These are phyloP conservation scores for Branchinecta sandiegonensis DNA, from an alignment of 2,888 invertebrate genomes.

Conservation along the genomic window DNA sequence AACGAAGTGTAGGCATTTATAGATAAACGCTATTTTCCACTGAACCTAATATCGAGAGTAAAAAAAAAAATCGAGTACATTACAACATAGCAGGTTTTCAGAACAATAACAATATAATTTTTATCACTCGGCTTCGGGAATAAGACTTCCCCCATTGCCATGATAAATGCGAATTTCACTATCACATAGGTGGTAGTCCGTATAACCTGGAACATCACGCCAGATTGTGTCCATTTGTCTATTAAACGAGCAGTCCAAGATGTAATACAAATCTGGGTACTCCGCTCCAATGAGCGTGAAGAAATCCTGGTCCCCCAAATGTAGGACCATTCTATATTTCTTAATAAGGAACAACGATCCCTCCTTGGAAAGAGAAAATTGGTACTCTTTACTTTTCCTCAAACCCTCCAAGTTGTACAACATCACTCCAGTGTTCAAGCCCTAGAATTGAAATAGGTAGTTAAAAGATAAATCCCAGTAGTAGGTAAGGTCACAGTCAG, in stretches of 20 bases:
- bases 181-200: conserved; percentile 33
- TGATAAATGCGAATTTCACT: conserved; percentile 32
- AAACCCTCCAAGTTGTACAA: conserved; percentile 35
- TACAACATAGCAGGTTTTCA: too few species aligned
- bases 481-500: too few species aligned
- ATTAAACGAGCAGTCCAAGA: conserved; percentile 38
- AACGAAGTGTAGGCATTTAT: too few species aligned
- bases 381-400: conserved; percentile 33
- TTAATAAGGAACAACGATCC: conserved; percentile 31
- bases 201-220: conserved; percentile 30
- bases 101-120: too few species aligned
- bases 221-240: conserved; percentile 34
- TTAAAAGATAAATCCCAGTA: too few species aligned
- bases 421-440: conserved; percentile 39
- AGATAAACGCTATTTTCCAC: too few species aligned
- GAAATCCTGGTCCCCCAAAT: conserved; percentile 30
- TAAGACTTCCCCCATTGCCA: conserved; percentile 30
- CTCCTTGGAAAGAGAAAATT: conserved; percentile 31
- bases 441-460: conserved; percentile 27
- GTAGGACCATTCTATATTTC: conserved; percentile 32
- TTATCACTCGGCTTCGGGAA: conserved; percentile 24
- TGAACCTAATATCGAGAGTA: too few species aligned
- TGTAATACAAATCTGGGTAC: conserved; percentile 35
- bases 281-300: conserved; percentile 35
- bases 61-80: too few species aligned